Percentiles rank a stretch among this genome's conserved stretches.
Conservation (phyloP, 1,140 invertebrate species). For the Macrostomum lignano region DNA sequence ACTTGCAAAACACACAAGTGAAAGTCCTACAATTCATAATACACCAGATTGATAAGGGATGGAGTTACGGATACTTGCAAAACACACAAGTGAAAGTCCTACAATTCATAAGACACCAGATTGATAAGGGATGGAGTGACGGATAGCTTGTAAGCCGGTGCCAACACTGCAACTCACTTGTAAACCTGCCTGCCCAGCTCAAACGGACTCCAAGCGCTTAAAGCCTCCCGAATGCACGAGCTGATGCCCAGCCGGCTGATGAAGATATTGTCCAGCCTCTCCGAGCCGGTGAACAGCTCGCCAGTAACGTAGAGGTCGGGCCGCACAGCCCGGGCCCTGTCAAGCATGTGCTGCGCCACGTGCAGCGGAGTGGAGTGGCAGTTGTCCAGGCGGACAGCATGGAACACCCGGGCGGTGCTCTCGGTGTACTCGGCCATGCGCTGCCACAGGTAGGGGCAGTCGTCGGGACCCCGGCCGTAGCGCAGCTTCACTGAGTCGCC, state of each 20-base stretch:
- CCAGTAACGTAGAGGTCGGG: conserved; percentile 83
- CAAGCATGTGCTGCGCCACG: conserved; percentile 62
- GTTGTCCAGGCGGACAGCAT: conserved; percentile 82
- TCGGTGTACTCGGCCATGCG: conserved; percentile 70
- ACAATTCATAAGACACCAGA: too few species aligned
- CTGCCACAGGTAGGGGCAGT: conserved; percentile 71
- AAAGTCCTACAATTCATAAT: too few species aligned
- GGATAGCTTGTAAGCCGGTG: too few species aligned
- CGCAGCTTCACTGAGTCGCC: conserved; percentile 75
- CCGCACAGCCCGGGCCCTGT: conserved; percentile 52
- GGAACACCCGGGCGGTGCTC: conserved; percentile 57
- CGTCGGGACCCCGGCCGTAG: conserved; percentile 55
- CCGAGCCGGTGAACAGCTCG: conserved; percentile 85
- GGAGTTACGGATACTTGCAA: too few species aligned
- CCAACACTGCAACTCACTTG: too few species aligned
- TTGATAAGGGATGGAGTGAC: too few species aligned
- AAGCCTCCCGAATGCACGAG: conserved; percentile 71
- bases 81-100: too few species aligned
- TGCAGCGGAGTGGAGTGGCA: conserved; percentile 91
- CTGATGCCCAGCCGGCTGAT: conserved; percentile 90
- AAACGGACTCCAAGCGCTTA: conserved; percentile 59
- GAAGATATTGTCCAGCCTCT: conserved; percentile 78
- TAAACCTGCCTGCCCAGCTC: conserved; percentile 50
- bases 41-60: too few species aligned
- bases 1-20: too few species aligned